Conservation (phyloP, 2,797 vertebrate species). For the Sebastes taczanowskii region DNA sequence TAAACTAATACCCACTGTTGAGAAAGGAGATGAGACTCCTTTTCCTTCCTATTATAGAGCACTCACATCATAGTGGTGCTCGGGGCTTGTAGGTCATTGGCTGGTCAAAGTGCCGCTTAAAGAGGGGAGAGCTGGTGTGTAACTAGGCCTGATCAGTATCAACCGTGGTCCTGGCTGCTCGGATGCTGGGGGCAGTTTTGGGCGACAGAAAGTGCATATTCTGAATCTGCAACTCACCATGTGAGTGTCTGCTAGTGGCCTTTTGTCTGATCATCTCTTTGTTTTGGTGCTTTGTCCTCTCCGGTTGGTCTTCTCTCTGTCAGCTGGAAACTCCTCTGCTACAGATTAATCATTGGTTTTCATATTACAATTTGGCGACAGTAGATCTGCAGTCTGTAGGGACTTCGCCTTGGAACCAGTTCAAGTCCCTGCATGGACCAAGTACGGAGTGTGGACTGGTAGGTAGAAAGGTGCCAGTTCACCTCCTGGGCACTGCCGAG, state of each 20-base stretch:
- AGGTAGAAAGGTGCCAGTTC: too few species aligned
- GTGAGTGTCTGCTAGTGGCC: constrained; percentile 6
- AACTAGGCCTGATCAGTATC: constrained; percentile 40
- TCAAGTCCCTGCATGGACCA: too few species aligned
- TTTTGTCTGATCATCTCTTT: constrained; percentile 27
- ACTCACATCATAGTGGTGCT: constrained; percentile 42
- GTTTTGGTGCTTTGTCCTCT: constrained; percentile 13
- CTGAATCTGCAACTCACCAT: background rate
- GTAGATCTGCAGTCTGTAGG: too few species aligned
- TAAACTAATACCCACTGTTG: constrained; percentile 50
- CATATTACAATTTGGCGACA: background rate
- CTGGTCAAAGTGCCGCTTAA: constrained; percentile 49
- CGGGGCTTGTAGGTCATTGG: constrained; percentile 14
- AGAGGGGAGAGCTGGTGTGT: constrained; percentile 32
- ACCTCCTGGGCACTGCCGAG: too few species aligned
- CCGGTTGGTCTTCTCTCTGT: constrained; percentile 5
- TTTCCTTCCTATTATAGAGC: constrained; percentile 45
- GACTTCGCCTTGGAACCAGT: too few species aligned
- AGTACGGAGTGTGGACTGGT: too few species aligned
- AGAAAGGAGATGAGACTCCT: constrained; percentile 43
- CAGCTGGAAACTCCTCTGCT: constrained; percentile 11
- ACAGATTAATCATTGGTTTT: background rate
- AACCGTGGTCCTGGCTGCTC: constrained; percentile 11
- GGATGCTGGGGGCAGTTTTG: constrained; percentile 5
- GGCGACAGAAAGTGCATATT: background rate